phyloP scores from a whole-genome alignment of 2,113 vertebrate genomes.

The Hippoglossus stenolepis region DNA sequence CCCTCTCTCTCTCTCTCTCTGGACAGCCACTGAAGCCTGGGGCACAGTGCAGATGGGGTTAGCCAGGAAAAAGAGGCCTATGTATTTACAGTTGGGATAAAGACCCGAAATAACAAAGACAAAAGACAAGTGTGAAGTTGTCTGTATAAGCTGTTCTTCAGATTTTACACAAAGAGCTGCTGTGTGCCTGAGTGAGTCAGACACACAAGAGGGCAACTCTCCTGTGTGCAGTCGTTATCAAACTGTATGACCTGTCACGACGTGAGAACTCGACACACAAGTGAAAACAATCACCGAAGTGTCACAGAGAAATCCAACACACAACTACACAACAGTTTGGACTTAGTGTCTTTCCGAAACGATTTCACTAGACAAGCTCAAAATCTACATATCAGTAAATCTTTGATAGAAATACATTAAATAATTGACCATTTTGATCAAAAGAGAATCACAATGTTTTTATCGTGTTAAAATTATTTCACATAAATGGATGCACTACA shows the following conservation, averaged over 20 bases:
- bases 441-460: no score
- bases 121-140: not conserved
- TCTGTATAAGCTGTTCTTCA: slow-evolving; percentile 25
- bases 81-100: slow-evolving; percentile 48
- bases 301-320: not conserved
- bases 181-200: slow-evolving; percentile 1
- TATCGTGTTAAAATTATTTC: not conserved
- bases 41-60: slow-evolving; percentile 74
- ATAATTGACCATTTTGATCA: no score
- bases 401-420: no score
- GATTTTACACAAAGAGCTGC: not conserved
- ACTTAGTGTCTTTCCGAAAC: no score
- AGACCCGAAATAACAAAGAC: slow-evolving; percentile 26
- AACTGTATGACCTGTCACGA: not conserved
- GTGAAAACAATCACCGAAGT: not conserved
- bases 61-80: slow-evolving; percentile 44
- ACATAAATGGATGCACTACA: no score
- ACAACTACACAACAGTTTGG: no score
- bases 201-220: not conserved
- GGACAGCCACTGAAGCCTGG: slow-evolving; percentile 57
- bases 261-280: not conserved
- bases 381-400: no score
- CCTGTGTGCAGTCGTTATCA: slow-evolving; percentile 6
- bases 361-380: no score
- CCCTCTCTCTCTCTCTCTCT: not conserved